Evolutionary conservation across 2,797 vertebrate species (phyloP).

Genomic region (Sebastes hubbsi): DNA sequence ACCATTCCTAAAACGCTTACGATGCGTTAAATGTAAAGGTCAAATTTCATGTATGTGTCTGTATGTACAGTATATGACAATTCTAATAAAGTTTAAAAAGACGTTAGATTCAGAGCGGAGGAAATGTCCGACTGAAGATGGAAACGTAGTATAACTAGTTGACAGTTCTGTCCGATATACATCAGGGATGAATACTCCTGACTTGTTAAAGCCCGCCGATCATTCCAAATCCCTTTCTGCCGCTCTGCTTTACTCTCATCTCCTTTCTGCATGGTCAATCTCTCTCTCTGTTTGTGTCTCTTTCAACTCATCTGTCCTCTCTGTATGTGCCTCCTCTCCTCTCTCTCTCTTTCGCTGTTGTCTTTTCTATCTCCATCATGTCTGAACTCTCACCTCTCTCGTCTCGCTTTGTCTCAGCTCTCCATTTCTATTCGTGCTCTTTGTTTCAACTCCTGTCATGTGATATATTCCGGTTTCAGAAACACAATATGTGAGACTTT

Average conservation of each 20-base stretch:
- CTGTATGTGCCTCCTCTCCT: neutral
- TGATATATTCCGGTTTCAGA: neutral
- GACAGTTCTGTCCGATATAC: neutral
- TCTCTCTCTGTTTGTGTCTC: neutral
- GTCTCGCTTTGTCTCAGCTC: neutral
- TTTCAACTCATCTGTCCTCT: too few relatives aligned
- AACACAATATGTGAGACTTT: neutral
- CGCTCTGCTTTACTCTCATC: neutral
- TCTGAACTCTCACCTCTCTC: neutral
- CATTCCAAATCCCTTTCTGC: constrained; percentile 16
- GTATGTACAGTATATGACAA: too few relatives aligned
- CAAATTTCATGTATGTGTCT: too few relatives aligned
- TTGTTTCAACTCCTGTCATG: neutral
- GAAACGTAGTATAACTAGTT: too few relatives aligned
- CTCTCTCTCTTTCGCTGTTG: neutral
- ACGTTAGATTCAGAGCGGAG: too few relatives aligned
- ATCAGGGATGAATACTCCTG: constrained; percentile 36
- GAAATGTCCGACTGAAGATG: too few relatives aligned
- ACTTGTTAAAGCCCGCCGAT: constrained; percentile 44
- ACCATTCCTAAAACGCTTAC: too few relatives aligned
- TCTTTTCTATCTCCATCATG: neutral
- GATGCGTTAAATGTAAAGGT: too few relatives aligned
- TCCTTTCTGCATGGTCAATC: neutral
- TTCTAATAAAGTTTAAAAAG: too few relatives aligned
- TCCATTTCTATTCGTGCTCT: neutral